Evolutionary conservation across 2,113 vertebrate genomes (phyloP).

Genomic region (Lepisosteus oculatus): DNA sequence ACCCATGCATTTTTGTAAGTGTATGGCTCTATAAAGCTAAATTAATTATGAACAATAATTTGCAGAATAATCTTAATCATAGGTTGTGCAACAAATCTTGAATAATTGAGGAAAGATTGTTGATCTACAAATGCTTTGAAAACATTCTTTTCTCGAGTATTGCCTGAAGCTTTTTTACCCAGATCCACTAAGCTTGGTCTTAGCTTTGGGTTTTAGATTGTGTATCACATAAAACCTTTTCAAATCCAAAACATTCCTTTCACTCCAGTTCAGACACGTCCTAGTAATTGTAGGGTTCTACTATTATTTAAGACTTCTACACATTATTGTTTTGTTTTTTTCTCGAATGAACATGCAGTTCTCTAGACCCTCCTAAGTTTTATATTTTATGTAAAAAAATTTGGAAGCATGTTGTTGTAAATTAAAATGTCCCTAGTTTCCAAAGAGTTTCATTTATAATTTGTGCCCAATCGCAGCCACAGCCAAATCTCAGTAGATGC

Average conservation of each 20-base stretch:
- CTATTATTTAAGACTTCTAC: constrained; percentile 61
- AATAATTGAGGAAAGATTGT: background rate
- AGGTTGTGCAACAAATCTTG: background rate
- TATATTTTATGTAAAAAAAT: constrained; percentile 27
- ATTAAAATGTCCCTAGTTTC: constrained; percentile 61
- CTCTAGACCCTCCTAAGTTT: too few species aligned
- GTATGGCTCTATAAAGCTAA: too few species aligned
- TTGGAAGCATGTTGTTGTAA: constrained; percentile 51
- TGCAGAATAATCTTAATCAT: background rate
- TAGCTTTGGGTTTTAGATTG: background rate
- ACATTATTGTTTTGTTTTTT: constrained; percentile 49
- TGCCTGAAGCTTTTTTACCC: constrained; percentile 12
- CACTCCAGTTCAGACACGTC: constrained; percentile 67
- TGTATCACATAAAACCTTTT: constrained; percentile 42
- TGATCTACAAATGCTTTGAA: background rate
- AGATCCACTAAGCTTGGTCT: constrained; percentile 7
- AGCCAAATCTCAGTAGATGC: constrained; percentile 13
- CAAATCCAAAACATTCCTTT: constrained; percentile 67
- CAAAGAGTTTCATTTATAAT: constrained; percentile 10
- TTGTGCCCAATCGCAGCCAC: constrained; percentile 11
- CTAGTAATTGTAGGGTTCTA: constrained; percentile 65
- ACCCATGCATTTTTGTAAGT: too few species aligned
- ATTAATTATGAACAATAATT: too few species aligned
- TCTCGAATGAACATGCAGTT: constrained; percentile 3
- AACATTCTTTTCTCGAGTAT: background rate